phyloP scores from a whole-genome alignment of 2,113 vertebrate genomes.

The Mungos mungo region DNA sequence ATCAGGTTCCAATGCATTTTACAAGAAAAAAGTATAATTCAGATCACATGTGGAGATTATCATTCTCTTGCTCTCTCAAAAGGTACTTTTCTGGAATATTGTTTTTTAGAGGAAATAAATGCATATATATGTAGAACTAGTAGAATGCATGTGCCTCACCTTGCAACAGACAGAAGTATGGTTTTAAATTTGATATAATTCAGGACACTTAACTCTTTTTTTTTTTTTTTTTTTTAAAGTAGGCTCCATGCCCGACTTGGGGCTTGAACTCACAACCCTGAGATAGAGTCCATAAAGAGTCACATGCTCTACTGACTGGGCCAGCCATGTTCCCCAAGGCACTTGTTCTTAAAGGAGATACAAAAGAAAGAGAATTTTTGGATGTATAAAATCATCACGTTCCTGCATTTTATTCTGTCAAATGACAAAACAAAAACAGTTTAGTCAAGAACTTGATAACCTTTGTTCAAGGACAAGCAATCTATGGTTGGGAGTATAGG shows the following conservation, averaged over 20 bases:
- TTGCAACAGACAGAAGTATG: background rate
- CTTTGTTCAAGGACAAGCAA: background rate
- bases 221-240: background rate
- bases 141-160: background rate
- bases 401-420: background rate
- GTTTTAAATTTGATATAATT: background rate
- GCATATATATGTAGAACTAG: background rate
- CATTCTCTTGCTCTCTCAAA: conserved; percentile 77
- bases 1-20: conserved; percentile 68
- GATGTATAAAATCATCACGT: background rate
- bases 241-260: background rate
- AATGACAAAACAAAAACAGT: background rate
- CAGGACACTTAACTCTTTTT: background rate
- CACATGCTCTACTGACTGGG: background rate
- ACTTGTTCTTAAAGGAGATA: background rate
- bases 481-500: background rate
- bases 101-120: background rate
- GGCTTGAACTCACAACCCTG: background rate
- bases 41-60: conserved; percentile 73
- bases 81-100: conserved; percentile 62
- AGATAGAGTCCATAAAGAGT: background rate
- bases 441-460: background rate
- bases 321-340: background rate
- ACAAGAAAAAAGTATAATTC: conserved; percentile 73
- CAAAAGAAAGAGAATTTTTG: conserved; percentile 20